Conservation (phyloP, 2,113 vertebrate species). For the Sylvilagus bachmani region DNA sequence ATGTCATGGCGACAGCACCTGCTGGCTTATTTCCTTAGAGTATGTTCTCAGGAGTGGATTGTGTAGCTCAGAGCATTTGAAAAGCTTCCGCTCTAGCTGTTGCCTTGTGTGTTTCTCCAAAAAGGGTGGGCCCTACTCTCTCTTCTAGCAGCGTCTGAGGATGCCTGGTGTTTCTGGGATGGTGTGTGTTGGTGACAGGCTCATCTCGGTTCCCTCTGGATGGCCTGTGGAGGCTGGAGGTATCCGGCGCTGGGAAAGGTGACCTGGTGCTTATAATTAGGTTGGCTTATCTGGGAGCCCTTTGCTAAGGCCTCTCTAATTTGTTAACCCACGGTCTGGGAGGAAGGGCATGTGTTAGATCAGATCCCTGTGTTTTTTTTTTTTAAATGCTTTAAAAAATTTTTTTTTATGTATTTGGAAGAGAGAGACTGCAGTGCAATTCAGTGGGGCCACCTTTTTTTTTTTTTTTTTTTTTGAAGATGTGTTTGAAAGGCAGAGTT, state of each 20-base stretch:
- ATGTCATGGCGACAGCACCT: neutral
- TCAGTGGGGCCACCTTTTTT: neutral
- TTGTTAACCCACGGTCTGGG: neutral
- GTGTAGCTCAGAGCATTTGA: neutral
- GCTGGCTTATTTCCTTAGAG: neutral
- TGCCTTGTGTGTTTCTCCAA: neutral
- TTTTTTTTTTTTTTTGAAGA: too few relatives aligned
- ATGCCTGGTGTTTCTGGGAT: neutral
- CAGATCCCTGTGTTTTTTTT: neutral
- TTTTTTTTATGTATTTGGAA: too few relatives aligned
- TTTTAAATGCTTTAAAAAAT: too few relatives aligned
- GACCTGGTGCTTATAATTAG: neutral
- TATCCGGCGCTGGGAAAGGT: neutral
- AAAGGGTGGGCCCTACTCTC: neutral
- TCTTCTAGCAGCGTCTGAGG: neutral
- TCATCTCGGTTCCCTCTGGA: neutral
- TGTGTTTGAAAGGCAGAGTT: too few relatives aligned
- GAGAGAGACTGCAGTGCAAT: neutral
- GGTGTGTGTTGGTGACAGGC: neutral
- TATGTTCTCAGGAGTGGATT: neutral
- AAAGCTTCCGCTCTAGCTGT: neutral
- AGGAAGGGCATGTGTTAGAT: neutral
- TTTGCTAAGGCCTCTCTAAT: conserved; percentile 1
- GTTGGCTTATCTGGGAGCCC: neutral
- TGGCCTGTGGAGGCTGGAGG: neutral